A percentile compares a stretch with the other conserved stretches of the same genome.
Conservation (phyloP, 2,888 invertebrate genomes). For the Polydrusus cervinus region DNA sequence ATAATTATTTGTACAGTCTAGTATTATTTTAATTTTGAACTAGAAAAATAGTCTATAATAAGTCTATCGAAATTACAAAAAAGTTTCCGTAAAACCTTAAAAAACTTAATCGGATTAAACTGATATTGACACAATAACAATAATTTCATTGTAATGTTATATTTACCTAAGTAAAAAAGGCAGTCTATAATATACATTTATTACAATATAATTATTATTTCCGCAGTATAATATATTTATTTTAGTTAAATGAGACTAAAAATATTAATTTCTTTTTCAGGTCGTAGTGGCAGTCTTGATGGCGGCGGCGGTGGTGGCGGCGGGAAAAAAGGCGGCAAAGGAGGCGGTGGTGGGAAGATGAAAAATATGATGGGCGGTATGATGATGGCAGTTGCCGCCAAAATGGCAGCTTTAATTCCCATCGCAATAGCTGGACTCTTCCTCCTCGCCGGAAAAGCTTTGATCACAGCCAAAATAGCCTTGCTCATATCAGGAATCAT, state of each 20-base stretch:
- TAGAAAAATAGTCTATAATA: too few species aligned
- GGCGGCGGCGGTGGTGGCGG: constrained; percentile 73
- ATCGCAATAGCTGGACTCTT: constrained; percentile 87
- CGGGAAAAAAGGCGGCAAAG: constrained; percentile 73
- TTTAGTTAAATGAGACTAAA: background rate
- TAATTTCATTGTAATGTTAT: too few species aligned
- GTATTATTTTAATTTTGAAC: too few species aligned
- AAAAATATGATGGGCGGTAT: constrained; percentile 94
- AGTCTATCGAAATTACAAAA: too few species aligned
- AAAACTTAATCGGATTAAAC: too few species aligned
- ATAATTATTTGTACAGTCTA: too few species aligned
- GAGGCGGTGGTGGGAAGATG: constrained; percentile 75
- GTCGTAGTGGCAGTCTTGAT: constrained; percentile 42
- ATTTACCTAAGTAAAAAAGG: too few species aligned
- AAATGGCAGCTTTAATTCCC: constrained; percentile 87
- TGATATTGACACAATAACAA: too few species aligned
- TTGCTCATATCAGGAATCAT: constrained; percentile 87
- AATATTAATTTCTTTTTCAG: constrained; percentile 46
- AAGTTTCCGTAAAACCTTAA: too few species aligned
- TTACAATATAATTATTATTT: too few species aligned
- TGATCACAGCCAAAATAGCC: constrained; percentile 86
- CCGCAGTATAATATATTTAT: too few species aligned
- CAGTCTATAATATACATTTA: too few species aligned
- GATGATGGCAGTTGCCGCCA: constrained; percentile 92
- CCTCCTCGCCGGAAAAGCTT: constrained; percentile 88